Evolutionary conservation across 2,113 vertebrate genomes (phyloP).

Genomic region (Eulemur macaco): DNA sequence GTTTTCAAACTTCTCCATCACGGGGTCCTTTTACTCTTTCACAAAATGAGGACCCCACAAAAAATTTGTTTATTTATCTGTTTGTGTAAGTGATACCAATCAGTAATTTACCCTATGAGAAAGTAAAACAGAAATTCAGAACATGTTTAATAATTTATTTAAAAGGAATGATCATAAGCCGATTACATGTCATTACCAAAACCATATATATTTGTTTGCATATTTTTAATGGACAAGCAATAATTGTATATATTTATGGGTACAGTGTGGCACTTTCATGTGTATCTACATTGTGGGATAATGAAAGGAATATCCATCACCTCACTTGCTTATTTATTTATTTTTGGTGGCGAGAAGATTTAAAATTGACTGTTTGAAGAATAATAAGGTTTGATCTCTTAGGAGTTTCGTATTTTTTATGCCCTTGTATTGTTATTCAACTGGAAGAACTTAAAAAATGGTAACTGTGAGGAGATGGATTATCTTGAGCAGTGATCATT

Average conservation of each 20-base stretch:
- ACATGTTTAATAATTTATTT: not conserved
- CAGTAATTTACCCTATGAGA: rapidly evolving
- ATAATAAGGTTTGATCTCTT: too few species aligned
- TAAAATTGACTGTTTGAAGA: not conserved
- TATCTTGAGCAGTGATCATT: too few species aligned
- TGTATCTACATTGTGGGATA: not conserved
- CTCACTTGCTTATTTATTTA: not conserved
- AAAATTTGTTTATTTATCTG: not conserved
- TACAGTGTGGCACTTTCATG: not conserved
- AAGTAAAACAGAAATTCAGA: not conserved
- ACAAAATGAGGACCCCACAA: rapidly evolving
- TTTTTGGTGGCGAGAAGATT: not conserved
- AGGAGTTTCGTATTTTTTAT: too few species aligned
- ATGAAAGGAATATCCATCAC: not conserved
- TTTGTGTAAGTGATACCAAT: rapidly evolving
- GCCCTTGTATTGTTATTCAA: too few species aligned
- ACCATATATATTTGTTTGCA: not conserved
- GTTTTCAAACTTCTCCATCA: rapidly evolving
- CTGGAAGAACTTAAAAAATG: too few species aligned
- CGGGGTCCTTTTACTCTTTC: rapidly evolving
- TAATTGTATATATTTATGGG: not conserved
- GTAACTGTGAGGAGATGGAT: too few species aligned
- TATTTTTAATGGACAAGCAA: not conserved
- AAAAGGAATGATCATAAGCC: rapidly evolving
- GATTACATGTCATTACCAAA: rapidly evolving